phyloP scores from a whole-genome alignment of 2,888 invertebrate species.

The Mesochorus sp. region DNA sequence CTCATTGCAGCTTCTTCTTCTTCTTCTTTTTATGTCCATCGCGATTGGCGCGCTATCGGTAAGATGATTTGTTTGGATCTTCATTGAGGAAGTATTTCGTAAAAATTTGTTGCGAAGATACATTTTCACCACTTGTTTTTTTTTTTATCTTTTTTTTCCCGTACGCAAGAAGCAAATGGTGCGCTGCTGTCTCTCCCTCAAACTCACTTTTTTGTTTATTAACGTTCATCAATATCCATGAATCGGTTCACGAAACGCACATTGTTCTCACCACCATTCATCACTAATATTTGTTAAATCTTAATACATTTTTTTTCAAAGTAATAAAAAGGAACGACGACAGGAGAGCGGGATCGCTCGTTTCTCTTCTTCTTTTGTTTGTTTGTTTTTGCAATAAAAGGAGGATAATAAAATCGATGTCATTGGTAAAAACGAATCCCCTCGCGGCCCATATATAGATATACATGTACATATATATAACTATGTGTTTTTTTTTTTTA shows the following conservation, averaged over 20 bases:
- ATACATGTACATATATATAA: constrained; percentile 5
- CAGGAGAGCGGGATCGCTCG: constrained; percentile 9
- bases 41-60: no score
- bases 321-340: constrained; percentile 11
- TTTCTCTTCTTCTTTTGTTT: constrained; percentile 8
- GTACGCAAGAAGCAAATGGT: no score
- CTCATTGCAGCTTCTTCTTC: constrained; percentile 25
- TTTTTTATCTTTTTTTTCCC: background rate
- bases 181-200: no score
- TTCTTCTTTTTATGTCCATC: constrained; percentile 34
- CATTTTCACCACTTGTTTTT: constrained; percentile 3
- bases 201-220: no score
- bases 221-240: no score
- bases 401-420: constrained; percentile 40
- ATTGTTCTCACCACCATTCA: no score
- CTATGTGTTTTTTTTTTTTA: background rate
- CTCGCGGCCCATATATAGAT: background rate
- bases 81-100: background rate
- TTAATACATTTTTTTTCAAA: no score
- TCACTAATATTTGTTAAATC: no score
- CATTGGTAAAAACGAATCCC: constrained; percentile 48
- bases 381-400: constrained; percentile 7
- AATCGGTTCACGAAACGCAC: no score
- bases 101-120: background rate
- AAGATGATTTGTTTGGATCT: no score